A percentile compares a stretch with the other conserved stretches of the same genome.
Conservation (phyloP, 2,888 invertebrate species). For the Caenorhabditis becei region DNA sequence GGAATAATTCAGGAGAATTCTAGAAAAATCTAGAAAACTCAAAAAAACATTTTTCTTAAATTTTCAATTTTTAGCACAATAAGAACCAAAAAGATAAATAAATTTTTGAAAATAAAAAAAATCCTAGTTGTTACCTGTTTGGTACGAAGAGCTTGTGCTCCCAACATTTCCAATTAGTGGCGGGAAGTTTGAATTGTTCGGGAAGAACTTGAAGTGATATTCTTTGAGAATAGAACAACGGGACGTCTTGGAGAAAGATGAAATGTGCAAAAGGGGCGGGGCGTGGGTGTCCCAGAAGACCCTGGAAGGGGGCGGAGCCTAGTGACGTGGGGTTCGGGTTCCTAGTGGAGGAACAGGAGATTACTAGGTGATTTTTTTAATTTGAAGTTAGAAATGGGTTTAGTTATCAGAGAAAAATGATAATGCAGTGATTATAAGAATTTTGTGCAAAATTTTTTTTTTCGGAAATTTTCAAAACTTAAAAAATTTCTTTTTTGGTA, state of each 20-base stretch:
- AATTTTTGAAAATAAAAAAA: slow-evolving; percentile 1
- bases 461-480: too few relatives aligned
- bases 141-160: slow-evolving; percentile 69
- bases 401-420: too few relatives aligned
- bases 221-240: slow-evolving; percentile 1
- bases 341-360: too few relatives aligned
- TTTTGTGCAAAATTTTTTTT: too few relatives aligned
- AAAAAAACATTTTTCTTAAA: too few relatives aligned
- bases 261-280: slow-evolving; percentile 25
- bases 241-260: neutral
- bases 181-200: neutral
- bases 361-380: neutral
- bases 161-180: slow-evolving; percentile 48
- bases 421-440: too few relatives aligned
- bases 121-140: slow-evolving; percentile 59
- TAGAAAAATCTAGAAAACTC: too few relatives aligned
- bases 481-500: too few relatives aligned
- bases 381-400: too few relatives aligned
- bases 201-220: neutral
- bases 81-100: neutral
- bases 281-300: neutral
- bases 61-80: neutral
- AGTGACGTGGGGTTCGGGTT: slow-evolving; percentile 20
- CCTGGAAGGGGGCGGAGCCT: slow-evolving; percentile 12
- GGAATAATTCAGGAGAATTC: too few relatives aligned